Percentiles rank a stretch among this genome's conserved stretches.
These are phyloP conservation scores for Cyprinodon diabolis DNA, from an alignment of 2,797 vertebrate genomes.

Conservation along the genomic window DNA sequence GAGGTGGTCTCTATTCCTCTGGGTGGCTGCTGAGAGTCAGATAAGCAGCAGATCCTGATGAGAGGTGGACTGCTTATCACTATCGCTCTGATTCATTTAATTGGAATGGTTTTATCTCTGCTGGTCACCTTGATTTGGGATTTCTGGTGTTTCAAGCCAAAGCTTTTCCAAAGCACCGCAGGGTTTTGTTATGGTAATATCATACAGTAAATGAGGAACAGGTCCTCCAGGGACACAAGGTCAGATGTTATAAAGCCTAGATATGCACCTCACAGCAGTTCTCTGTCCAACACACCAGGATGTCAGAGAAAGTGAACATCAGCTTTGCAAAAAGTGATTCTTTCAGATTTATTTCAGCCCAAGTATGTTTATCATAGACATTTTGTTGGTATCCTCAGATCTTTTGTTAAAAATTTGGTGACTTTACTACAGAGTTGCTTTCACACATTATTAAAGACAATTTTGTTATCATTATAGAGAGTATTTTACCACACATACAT, in stretches of 20 bases:
- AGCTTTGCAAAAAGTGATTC: slow-evolving; percentile 70
- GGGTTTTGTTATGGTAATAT: slow-evolving; percentile 82
- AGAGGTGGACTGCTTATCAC: slow-evolving; percentile 35
- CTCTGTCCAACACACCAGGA: slow-evolving; percentile 41
- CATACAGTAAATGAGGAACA: slow-evolving; percentile 68
- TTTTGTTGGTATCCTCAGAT: background rate
- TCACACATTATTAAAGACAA: too few relatives aligned
- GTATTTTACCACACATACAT: too few relatives aligned
- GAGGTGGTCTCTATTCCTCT: slow-evolving; percentile 7
- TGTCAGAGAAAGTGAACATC: slow-evolving; percentile 79
- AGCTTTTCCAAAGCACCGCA: slow-evolving; percentile 68
- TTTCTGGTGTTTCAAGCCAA: slow-evolving; percentile 51
- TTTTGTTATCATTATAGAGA: too few relatives aligned
- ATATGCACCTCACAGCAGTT: slow-evolving; percentile 82
- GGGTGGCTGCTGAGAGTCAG: slow-evolving; percentile 42
- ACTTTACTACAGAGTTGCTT: too few relatives aligned
- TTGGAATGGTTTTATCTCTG: slow-evolving; percentile 55
- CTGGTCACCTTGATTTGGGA: slow-evolving; percentile 61
- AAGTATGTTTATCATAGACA: background rate
- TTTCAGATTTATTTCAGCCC: background rate
- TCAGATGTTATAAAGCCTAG: slow-evolving; percentile 40
- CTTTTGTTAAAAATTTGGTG: background rate
- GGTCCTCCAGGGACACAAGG: slow-evolving; percentile 60
- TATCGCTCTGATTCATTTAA: slow-evolving; percentile 40
- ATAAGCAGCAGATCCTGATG: slow-evolving; percentile 53